These are phyloP conservation scores for Serilophus lunatus DNA, from an alignment of 2,113 vertebrate genomes.

Conservation along the genomic window DNA sequence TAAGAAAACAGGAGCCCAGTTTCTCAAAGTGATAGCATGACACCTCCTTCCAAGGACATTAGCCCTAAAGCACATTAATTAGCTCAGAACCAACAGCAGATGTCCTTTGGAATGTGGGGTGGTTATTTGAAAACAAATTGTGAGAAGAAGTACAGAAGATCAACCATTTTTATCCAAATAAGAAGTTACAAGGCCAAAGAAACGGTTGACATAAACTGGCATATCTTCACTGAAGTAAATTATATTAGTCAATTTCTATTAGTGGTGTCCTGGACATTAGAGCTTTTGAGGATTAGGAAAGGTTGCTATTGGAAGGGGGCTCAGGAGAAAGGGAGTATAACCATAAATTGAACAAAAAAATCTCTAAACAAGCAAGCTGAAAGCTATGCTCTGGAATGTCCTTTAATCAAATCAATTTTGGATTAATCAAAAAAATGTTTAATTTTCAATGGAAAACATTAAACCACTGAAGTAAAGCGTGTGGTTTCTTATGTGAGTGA, in stretches of 20 bases:
- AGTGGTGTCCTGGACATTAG: background rate
- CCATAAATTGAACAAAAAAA: background rate
- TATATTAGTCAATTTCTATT: background rate
- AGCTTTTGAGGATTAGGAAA: background rate
- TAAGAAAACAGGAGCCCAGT: background rate
- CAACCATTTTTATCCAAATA: background rate
- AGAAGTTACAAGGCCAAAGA: background rate
- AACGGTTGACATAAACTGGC: background rate
- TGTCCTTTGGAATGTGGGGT: background rate
- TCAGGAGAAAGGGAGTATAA: background rate
- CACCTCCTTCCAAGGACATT: background rate
- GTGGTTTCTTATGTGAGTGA: accelerated
- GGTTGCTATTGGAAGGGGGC: background rate
- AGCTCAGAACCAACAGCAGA: slow-evolving; percentile 28
- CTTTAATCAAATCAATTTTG: background rate
- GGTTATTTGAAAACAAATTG: slow-evolving; percentile 4
- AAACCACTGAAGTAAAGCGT: background rate
- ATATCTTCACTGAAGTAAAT: background rate
- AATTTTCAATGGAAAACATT: background rate
- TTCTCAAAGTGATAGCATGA: background rate
- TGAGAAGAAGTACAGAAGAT: background rate
- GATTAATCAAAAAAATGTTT: background rate
- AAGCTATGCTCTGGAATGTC: background rate
- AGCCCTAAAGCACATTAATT: background rate
- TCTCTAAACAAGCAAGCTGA: background rate